These are phyloP conservation scores for Cygnus atratus DNA, from an alignment of 2,113 vertebrate genomes.

Conservation along the genomic window DNA sequence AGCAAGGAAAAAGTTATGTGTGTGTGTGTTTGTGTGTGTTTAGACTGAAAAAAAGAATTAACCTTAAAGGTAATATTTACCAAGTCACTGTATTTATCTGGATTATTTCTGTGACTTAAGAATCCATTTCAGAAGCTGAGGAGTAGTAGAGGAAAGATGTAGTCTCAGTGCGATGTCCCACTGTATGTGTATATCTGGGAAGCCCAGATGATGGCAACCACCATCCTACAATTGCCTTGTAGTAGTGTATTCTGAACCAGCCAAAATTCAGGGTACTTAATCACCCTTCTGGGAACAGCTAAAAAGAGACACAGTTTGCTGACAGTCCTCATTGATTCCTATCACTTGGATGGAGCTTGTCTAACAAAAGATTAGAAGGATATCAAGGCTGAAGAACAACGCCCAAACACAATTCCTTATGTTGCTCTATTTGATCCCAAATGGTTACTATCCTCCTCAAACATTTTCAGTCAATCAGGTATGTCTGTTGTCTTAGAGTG, in stretches of 20 bases:
- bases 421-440: not conserved
- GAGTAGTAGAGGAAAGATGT: not conserved
- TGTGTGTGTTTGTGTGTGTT: fast-evolving
- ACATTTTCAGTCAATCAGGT: not conserved
- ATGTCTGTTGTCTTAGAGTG: not conserved
- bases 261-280: not conserved
- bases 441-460: not conserved
- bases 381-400: not conserved
- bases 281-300: not conserved
- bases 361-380: not conserved
- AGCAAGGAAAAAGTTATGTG: not conserved
- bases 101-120: not conserved
- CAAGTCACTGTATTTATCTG: not conserved
- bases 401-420: not conserved
- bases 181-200: not conserved
- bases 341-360: not conserved
- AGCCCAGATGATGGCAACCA: not conserved
- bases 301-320: not conserved
- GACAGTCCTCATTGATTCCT: not conserved
- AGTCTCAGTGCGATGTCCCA: too few relatives aligned
- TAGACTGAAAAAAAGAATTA: not conserved
- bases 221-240: not conserved
- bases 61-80: not conserved
- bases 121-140: not conserved
- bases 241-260: not conserved